Percentiles rank a stretch among this genome's conserved stretches.
Conservation (phyloP, 1,140 invertebrate genomes). For the Planococcus citri region DNA sequence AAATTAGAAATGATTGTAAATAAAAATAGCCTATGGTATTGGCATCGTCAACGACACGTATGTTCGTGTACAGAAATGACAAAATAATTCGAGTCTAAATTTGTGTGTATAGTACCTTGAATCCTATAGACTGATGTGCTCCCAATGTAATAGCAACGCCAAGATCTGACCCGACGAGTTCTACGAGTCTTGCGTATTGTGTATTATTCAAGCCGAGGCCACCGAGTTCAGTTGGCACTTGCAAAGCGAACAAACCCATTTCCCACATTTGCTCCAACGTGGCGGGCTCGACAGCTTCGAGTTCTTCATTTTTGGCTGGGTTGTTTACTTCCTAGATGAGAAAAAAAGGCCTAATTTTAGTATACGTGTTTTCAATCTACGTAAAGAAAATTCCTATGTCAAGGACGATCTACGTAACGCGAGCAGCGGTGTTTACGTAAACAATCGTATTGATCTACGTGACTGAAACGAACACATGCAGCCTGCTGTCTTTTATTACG, state of each 20-base stretch:
- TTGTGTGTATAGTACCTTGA: constrained; percentile 55
- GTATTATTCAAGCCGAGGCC: constrained; percentile 80
- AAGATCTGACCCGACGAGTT: constrained; percentile 81
- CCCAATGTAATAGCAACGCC: constrained; percentile 76
- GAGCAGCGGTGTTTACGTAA: no score
- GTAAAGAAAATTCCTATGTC: not conserved
- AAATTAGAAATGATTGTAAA: no score
- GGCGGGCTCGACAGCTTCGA: constrained; percentile 48
- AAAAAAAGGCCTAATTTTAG: constrained; percentile 23
- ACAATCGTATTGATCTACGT: no score
- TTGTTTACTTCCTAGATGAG: constrained; percentile 58
- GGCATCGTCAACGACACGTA: no score
- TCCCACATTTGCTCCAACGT: constrained; percentile 71
- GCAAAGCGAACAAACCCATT: constrained; percentile 82
- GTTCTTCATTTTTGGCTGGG: constrained; percentile 58
- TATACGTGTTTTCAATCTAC: not conserved
- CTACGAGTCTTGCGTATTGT: constrained; percentile 83
- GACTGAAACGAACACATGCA: no score
- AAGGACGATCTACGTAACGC: no score
- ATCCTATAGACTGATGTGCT: constrained; percentile 84
- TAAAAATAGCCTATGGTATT: no score
- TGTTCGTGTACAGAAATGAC: no score
- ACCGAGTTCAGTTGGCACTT: constrained; percentile 69
- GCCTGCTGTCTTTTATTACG: no score
- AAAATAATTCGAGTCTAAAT: no score